A percentile compares a stretch with the other conserved stretches of the same genome.
phyloP scores from a whole-genome alignment of 2,797 vertebrate genomes.

The Chelonia mydas region DNA sequence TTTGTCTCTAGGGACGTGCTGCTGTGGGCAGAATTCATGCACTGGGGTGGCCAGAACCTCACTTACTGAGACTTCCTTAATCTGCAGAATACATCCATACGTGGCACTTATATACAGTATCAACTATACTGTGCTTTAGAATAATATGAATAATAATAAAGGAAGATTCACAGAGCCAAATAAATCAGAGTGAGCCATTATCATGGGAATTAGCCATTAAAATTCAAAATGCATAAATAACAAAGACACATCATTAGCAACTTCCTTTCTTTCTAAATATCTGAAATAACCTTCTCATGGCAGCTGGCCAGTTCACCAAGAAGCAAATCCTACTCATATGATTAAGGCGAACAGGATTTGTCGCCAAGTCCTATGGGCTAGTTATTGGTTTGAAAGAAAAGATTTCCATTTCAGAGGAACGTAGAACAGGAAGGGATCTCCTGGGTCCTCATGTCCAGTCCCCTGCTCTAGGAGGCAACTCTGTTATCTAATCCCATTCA shows the following conservation, averaged over 20 bases:
- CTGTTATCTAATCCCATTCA: background rate
- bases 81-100: background rate
- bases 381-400: conserved; percentile 10
- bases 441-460: background rate
- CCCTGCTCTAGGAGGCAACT: background rate
- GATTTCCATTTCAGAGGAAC: background rate
- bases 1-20: conserved; percentile 15
- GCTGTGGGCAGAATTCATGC: background rate
- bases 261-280: conserved; percentile 30
- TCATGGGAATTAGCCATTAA: conserved; percentile 38
- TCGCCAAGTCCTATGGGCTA: background rate
- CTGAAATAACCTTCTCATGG: conserved; percentile 39
- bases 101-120: background rate
- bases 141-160: conserved; percentile 48
- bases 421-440: background rate
- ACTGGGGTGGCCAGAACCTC: background rate
- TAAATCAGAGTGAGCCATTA: conserved; percentile 29
- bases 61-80: background rate
- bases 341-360: background rate
- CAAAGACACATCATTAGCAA: conserved; percentile 38
- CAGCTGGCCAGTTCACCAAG: conserved; percentile 27
- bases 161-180: background rate
- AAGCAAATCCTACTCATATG: conserved; percentile 38
- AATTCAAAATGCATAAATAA: conserved; percentile 44
- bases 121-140: conserved; percentile 13